Evolutionary conservation across 1,140 invertebrate genomes (phyloP).

Genomic region (Drosophila nasuta): DNA sequence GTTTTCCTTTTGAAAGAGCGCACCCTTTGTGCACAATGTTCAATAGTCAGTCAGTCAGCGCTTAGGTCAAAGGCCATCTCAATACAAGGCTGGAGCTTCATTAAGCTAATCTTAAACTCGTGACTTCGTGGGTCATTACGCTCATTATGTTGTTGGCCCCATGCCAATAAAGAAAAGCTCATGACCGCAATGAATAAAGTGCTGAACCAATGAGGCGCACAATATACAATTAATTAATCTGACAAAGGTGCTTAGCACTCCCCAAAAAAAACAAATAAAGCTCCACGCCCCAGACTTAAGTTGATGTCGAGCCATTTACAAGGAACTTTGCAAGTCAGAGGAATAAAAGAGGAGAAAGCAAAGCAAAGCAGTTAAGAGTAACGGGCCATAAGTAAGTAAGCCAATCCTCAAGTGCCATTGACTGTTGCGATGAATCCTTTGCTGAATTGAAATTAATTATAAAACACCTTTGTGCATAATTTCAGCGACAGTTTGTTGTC

Average conservation of each 20-base stretch:
- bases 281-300: neutral
- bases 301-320: neutral
- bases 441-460: slow-evolving; percentile 67
- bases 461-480: slow-evolving; percentile 73
- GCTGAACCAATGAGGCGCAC: slow-evolving; percentile 54
- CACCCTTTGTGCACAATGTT: neutral
- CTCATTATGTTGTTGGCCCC: slow-evolving; percentile 8
- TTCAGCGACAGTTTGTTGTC: slow-evolving; percentile 35
- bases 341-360: no score
- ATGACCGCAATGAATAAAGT: slow-evolving; percentile 26
- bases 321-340: slow-evolving; percentile 8
- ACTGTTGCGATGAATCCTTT: slow-evolving; percentile 33
- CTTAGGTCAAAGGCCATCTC: neutral
- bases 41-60: neutral
- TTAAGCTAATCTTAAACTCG: slow-evolving; percentile 29
- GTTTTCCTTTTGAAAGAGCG: neutral
- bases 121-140: slow-evolving; percentile 43
- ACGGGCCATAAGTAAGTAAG: slow-evolving; percentile 4
- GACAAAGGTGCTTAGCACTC: slow-evolving; percentile 53
- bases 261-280: slow-evolving; percentile 46
- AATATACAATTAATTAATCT: slow-evolving; percentile 67
- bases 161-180: neutral
- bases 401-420: slow-evolving; percentile 57
- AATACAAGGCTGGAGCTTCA: slow-evolving; percentile 1
- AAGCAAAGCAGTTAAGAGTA: neutral